Evolutionary conservation across 2,888 invertebrate species (phyloP).

Genomic region (Erpobdella octoculata): DNA sequence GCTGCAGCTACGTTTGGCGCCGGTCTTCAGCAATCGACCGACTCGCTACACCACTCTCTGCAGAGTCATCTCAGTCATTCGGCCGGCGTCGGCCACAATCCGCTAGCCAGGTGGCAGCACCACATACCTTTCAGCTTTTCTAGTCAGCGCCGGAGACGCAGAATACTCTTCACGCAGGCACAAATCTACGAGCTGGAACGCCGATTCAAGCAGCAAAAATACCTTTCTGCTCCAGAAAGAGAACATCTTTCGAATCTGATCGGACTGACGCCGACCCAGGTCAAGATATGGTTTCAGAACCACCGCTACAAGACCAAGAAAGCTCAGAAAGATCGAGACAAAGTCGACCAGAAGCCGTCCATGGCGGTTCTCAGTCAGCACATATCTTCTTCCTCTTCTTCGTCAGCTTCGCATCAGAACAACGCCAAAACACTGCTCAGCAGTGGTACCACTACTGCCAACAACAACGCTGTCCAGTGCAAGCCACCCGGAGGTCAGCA

Average conservation of each 20-base stretch:
- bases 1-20: conserved; percentile 31
- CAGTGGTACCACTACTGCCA: not conserved
- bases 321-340: conserved; percentile 48
- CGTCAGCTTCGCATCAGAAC: not conserved
- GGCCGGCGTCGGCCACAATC: not conserved
- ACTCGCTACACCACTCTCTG: not conserved
- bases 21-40: conserved; percentile 19
- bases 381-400: not conserved
- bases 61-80: not conserved
- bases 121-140: conserved; percentile 89
- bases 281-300: conserved; percentile 57
- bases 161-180: conserved; percentile 89
- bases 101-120: conserved; percentile 23
- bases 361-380: not conserved
- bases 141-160: conserved; percentile 74
- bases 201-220: conserved; percentile 93
- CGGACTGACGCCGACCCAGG: conserved; percentile 87
- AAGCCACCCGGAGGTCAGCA: not conserved
- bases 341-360: conserved; percentile 39
- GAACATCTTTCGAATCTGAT: conserved; percentile 92
- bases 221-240: conserved; percentile 90
- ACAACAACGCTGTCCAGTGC: too few species aligned
- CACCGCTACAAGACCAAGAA: conserved; percentile 39
- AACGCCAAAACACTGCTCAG: not conserved
- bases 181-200: conserved; percentile 81